Evolutionary conservation across 2,113 vertebrate genomes (phyloP).

Genomic region (Mobula birostris): DNA sequence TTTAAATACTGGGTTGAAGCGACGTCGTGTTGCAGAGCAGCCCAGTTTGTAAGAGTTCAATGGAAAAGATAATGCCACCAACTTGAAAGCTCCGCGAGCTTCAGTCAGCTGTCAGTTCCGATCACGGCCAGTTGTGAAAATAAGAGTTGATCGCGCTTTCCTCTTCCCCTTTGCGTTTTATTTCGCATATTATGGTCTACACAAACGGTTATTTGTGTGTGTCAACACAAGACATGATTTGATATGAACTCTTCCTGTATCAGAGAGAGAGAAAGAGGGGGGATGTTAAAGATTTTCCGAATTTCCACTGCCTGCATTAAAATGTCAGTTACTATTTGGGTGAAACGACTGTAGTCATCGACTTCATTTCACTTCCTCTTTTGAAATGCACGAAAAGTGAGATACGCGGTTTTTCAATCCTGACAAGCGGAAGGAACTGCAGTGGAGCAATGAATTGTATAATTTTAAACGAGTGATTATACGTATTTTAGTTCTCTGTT

Average conservation of each 20-base stretch:
- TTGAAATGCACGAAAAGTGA: not conserved
- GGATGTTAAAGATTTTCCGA: not conserved
- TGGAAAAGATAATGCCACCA: not conserved
- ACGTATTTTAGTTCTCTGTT: not conserved
- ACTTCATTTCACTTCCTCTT: constrained; percentile 33
- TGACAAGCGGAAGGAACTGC: constrained; percentile 5
- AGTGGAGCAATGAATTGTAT: not conserved
- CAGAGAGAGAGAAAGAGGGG: not conserved
- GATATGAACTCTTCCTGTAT: not conserved
- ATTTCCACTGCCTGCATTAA: not conserved
- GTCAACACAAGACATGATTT: not conserved
- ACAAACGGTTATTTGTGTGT: not conserved
- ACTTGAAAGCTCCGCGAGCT: constrained; percentile 7
- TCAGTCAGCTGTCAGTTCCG: not conserved
- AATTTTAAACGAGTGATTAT: not conserved
- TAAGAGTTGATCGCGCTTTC: not conserved
- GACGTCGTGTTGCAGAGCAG: not conserved
- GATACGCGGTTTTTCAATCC: not conserved
- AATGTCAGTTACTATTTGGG: constrained; percentile 1
- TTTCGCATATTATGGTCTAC: not conserved
- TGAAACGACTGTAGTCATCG: not conserved
- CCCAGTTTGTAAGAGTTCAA: not conserved
- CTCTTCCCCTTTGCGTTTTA: not conserved
- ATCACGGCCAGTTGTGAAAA: not conserved
- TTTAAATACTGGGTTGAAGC: not conserved